These are phyloP conservation scores for Philypnodon macrostomus DNA, from an alignment of 2,797 vertebrate genomes.

Conservation along the genomic window DNA sequence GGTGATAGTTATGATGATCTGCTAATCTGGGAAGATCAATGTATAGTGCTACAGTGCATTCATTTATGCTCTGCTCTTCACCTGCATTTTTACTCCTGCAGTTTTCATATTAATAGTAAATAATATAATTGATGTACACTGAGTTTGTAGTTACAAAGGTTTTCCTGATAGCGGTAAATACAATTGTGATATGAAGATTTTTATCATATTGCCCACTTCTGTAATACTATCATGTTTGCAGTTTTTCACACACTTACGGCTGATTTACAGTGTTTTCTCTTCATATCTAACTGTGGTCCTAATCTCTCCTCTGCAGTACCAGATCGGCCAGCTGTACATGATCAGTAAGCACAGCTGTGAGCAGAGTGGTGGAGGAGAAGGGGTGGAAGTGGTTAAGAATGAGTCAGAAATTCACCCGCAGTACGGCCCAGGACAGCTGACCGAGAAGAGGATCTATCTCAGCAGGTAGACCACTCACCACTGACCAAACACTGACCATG, in stretches of 20 bases:
- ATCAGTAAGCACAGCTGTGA: conserved; percentile 85
- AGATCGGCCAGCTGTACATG: conserved; percentile 85
- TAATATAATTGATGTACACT: too few species aligned
- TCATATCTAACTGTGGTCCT: conserved; percentile 6
- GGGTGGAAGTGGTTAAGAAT: conserved; percentile 81
- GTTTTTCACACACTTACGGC: conserved; percentile 12
- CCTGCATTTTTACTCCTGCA: too few species aligned
- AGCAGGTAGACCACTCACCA: conserved; percentile 65
- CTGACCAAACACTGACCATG: conserved; percentile 11
- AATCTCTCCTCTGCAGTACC: conserved; percentile 64
- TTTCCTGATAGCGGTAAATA: too few species aligned
- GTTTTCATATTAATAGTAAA: too few species aligned
- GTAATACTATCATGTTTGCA: conserved; percentile 11
- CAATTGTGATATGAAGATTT: too few species aligned
- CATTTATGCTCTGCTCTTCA: too few species aligned
- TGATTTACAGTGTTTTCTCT: conserved; percentile 3
- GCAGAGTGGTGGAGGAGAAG: conserved; percentile 80
- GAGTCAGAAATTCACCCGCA: conserved; percentile 72
- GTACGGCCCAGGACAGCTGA: conserved; percentile 75
- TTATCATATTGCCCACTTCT: too few species aligned
- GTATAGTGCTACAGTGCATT: conserved; percentile 8
- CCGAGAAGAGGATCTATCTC: conserved; percentile 82
- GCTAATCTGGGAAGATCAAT: too few species aligned
- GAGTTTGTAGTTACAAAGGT: too few species aligned
- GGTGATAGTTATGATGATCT: too few species aligned